Base-by-base conservation (phyloP, 1,140 invertebrate genomes). In the Aphelinus certus region DNA sequence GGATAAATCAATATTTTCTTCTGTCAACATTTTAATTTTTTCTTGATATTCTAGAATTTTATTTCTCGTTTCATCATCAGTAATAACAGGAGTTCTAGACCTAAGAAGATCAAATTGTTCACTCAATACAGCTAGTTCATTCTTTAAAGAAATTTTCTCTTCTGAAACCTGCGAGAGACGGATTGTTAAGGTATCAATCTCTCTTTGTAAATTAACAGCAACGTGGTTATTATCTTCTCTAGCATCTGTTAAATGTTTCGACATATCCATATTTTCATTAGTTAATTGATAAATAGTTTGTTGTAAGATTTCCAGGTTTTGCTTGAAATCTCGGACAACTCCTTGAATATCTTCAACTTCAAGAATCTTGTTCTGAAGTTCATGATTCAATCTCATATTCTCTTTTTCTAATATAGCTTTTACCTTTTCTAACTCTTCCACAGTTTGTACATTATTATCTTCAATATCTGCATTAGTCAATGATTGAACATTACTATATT, bases 251-350 rank as follows among this genome's bases (percentile, higher is more conserved):
- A 87, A 77, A 78, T 83, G 82, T 1, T 60, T 80, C 7, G 81
- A 76, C 49, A 85, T 73, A 3, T 84, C 83, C 9, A 76, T 78
- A 76, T 88, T 88, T 69, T 88, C 86, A 2, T 72, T 82, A 1
- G 78, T 86, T 4, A 88, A 74, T 7, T 79, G 46, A 65, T 66
- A 71, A 68, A 88, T 77, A 0, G 85, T 86, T 71, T 82, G 56
- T 45, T 84, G 62, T 3, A 88, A 68, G 3, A 78, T 80, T 43
- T 79, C 75, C 51, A 87, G 82, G 47, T 79, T 83, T 1, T 77
- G 51, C 71, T 82, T 86, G 7, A 88, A 77, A 9, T 79, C 79
- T 7, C 48, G 70, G 26, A 87, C 57, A 43, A 75, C 80, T 5
- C 72, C 80, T 48, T 82, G 80, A 26, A 87, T 81, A 48, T 86